phyloP scores from a whole-genome alignment of 2,888 invertebrate species.

The Unio pictorum region DNA sequence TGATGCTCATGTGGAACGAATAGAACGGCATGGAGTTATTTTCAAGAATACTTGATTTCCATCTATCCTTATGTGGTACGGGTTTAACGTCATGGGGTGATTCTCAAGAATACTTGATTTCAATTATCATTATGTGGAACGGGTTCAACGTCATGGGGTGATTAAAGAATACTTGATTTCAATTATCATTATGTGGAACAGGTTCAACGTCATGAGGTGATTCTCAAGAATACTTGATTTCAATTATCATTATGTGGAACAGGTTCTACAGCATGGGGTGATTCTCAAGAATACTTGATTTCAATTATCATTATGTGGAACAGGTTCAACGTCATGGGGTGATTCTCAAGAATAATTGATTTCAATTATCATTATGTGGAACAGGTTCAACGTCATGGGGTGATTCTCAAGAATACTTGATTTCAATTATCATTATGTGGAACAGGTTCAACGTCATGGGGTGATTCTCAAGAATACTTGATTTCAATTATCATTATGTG shows the following conservation, averaged over 20 bases:
- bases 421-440: conserved; percentile 63
- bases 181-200: conserved; percentile 65
- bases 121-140: conserved; percentile 64
- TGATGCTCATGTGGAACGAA: conserved; percentile 78
- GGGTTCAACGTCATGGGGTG: conserved; percentile 27
- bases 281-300: conserved; percentile 2
- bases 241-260: conserved; percentile 64
- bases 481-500: conserved; percentile 62
- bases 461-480: conserved; percentile 6
- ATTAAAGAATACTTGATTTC: conserved; percentile 5
- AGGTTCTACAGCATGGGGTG: conserved; percentile 27
- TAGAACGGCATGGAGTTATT: conserved; percentile 22
- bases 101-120: conserved; percentile 3
- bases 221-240: conserved; percentile 1
- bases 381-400: conserved; percentile 27
- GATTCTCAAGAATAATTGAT: conserved; percentile 4
- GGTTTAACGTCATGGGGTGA: conserved; percentile 23
- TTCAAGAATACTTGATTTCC: conserved; percentile 5
- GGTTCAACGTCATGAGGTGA: conserved; percentile 24
- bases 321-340: conserved; percentile 31
- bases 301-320: conserved; percentile 9
- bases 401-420: conserved; percentile 7
- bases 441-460: conserved; percentile 31
- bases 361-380: conserved; percentile 63
- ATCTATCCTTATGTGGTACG: conserved; percentile 74